phyloP scores from a whole-genome alignment of 2,888 invertebrate species.

The Thera britannica region DNA sequence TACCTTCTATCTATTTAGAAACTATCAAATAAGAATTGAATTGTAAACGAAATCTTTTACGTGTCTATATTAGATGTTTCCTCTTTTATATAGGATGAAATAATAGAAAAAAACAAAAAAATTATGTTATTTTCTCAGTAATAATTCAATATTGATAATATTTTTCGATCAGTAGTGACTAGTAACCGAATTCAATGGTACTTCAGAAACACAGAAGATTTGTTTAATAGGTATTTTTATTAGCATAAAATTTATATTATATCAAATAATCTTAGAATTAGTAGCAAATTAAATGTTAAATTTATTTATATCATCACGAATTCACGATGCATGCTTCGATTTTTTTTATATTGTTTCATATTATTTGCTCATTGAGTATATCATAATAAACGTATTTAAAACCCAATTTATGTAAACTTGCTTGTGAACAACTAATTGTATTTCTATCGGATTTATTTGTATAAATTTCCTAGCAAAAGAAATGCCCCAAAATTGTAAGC shows the following conservation, averaged over 20 bases:
- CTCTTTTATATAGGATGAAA: no score
- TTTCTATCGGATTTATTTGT: neutral
- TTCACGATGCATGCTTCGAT: neutral
- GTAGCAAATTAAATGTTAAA: slow-evolving; percentile 11
- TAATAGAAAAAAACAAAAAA: no score
- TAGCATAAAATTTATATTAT: slow-evolving; percentile 1
- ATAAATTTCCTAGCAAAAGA: slow-evolving; percentile 11
- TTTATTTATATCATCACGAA: slow-evolving; percentile 15
- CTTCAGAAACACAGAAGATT: neutral
- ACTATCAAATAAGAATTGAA: no score
- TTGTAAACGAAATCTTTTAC: no score
- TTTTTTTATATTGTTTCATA: neutral
- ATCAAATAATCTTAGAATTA: slow-evolving; percentile 9
- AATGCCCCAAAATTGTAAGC: slow-evolving; percentile 40
- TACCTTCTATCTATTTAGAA: no score
- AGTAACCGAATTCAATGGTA: neutral
- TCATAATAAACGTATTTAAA: no score
- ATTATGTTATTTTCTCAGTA: no score
- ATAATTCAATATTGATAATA: neutral
- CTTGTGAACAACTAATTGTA: neutral
- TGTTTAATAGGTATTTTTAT: neutral
- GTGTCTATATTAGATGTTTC: no score
- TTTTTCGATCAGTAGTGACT: neutral
- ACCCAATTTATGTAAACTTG: neutral
- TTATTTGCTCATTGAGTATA: neutral